Base-by-base conservation (phyloP, 2,797 vertebrate genomes). In the Glyptemys insculpta region DNA sequence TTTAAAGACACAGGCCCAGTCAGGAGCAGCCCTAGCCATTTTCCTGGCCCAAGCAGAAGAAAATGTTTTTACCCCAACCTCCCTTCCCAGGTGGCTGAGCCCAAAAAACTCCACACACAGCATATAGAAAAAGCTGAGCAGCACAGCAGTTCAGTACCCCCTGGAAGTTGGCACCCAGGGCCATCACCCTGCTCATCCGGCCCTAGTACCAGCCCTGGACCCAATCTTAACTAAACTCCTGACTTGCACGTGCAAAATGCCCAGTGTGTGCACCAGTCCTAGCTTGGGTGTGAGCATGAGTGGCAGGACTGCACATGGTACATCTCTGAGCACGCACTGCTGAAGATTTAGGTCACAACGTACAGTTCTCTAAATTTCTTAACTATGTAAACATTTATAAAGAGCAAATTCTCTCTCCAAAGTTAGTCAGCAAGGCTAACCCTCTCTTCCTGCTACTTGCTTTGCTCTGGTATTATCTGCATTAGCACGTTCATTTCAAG, bases 301-400 rank as follows among this genome's bases (percentile, higher is more conserved):
- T 5, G 1, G 19, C 83, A 91, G 74, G 41, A 34, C 81, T 90
- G 80, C 92, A 95, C 94, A 93, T 82, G 0, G 34, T 81, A 76
- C 59, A 74, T 47, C 84, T 53, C 65, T n/a, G 23, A 0, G 53
- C 83, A 37, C 16, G 68, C 1, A 4, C 81, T 82, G 76, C 72
- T 44, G 50, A 54, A 85, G 90, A 53, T n/a, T 83, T 7, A 44
- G 91, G 81, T 41, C 34, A 96, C 53, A 96, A 91, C 52, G 53
- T 27, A 82, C 53, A 95, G 57, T 18, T 91, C 93, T 80, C 62
- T 82, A 93, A 78, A 44, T 7, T 5, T 8, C 62, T 87, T 79
- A 94, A 94, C 82, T 93, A 91, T 83, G 25, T 34, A 87, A 82
- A 90, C 12, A 79, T 87, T 74, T 81, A 90, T 78, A 41, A 86